Evolutionary conservation across 2,113 vertebrate species (phyloP), one percentile per base, ranked within the genome.

Genomic region (Thamnophis sirtalis): DNA sequence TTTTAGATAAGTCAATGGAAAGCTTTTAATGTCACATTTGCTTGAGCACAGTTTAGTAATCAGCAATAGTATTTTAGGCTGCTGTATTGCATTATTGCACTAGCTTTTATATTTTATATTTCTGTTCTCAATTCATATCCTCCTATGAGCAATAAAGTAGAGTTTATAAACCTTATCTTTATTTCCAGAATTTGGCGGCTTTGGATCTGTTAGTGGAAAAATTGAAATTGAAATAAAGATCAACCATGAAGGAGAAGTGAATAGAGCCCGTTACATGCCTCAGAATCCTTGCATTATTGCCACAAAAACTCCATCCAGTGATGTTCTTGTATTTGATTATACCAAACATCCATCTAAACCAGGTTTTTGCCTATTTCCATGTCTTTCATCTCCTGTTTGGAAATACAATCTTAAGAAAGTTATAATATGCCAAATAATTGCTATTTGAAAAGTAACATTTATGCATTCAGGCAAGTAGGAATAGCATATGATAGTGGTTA

Each of bases 211-310:
- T 1, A 99, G 99, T 95, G 99, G 99, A 1, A 99, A 99, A 95
- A 99, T 99, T 93, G 99, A 99, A 93, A 99, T 99, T 92, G 99
- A 99, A 95, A 99, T 99, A 95, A 99, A 99, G 97, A 99, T 99
- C 90, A 99, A 99, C 95, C 99, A 99, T 1, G 99, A 99, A 96
- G 99, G 99, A 90, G 99, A 99, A 96, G 99, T 99, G 93, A 99
- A 99, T 97, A 96, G 99, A 96, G 99, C 99, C 0, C 98, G 99
- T 26, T 99, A 99, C 95, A 99, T 99, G 99, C 99, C 99, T 2
- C 99, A 99, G 96, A 99, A 99, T 95, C 99, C 99, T 6, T 99
- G 99, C 86, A 99, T 99, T 95, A 99, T 99, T 17, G 99, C 99
- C 87, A 99, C 99, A 10, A 99, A 99, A 96, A 99, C 99, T 28